Percentiles rank a stretch among this genome's conserved stretches.
These are phyloP conservation scores for Microtus oregoni DNA, from an alignment of 2,113 vertebrate genomes.

Conservation along the genomic window DNA sequence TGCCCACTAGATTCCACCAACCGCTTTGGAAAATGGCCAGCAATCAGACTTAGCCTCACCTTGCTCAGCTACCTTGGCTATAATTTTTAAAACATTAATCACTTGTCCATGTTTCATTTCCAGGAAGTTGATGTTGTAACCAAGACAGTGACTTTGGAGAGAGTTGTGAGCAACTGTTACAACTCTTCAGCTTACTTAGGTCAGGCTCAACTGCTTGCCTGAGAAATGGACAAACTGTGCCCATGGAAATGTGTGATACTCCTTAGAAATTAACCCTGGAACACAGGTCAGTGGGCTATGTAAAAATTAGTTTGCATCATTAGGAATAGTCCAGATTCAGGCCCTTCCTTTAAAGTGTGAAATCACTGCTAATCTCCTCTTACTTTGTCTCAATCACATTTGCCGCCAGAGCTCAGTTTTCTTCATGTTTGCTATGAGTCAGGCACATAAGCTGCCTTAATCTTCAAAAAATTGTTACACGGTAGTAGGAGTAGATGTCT, in stretches of 20 bases:
- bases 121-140: neutral
- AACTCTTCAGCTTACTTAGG: neutral
- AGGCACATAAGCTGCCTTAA: neutral
- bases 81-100: neutral
- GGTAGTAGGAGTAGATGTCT: neutral
- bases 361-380: neutral
- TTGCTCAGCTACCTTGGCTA: neutral
- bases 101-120: neutral
- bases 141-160: neutral
- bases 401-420: neutral
- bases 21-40: neutral
- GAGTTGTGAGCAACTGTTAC: neutral
- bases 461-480: neutral
- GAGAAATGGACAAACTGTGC: neutral
- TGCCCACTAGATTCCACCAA: neutral
- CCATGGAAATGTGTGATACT: neutral
- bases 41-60: neutral
- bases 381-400: neutral
- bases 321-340: neutral
- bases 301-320: neutral
- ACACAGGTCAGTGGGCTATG: neutral
- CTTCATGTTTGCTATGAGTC: neutral
- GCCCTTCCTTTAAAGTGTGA: neutral
- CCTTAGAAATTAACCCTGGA: neutral
- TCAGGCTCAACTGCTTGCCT: neutral